Base-by-base conservation (phyloP, 2,888 invertebrate genomes). In the Apocheima hispidaria region DNA sequence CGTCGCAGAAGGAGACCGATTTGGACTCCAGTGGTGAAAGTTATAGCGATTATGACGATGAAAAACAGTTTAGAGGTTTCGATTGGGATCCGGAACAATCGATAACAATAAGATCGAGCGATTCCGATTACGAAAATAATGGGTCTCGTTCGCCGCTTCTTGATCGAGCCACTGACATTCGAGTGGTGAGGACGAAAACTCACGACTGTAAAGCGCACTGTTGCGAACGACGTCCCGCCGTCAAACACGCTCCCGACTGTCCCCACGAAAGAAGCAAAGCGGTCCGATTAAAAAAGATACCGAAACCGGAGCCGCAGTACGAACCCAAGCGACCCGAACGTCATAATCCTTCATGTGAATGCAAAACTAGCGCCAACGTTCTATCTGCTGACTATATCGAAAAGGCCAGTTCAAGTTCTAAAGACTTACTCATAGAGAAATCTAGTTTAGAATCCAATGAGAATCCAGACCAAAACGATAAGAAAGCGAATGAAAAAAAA, bases 81-180 rank as follows among this genome's bases (percentile, higher is more conserved):
- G 92, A 93, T 64, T 92, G 90, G 88, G 91, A 93, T 36, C 91
- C 90, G 0, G 92, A 93, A 53, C 90, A 90, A 61, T 93, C 92
- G 1, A 82, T 90, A 0, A 87, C 86, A 0, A 76, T 86, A 64
- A 82, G 90, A 1, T 93, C 93, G 16, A 95, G 95, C 21, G 96
- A 96, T 79, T 95, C 94, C 7, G 95, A 95, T 60, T 95, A 93
- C 66, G 95, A 95, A 77, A 95, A 95, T 76, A 95, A 94, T 74
- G 96, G 95, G 0, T 96, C 96, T 2, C 90, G 95, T 33, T 96
- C 96, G 1, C 96, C 96, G 0, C 81, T 96, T 54, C 88, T 96
- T 10, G 94, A 95, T 64, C 88, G 93, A 49, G 83, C 90, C 1
- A 77, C 89, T 14, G 92, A 92, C 26, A 82, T 93, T 2, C 82